These are phyloP conservation scores for Emmelina monodactyla DNA, from an alignment of 2,888 invertebrate genomes.

Conservation along the genomic window DNA sequence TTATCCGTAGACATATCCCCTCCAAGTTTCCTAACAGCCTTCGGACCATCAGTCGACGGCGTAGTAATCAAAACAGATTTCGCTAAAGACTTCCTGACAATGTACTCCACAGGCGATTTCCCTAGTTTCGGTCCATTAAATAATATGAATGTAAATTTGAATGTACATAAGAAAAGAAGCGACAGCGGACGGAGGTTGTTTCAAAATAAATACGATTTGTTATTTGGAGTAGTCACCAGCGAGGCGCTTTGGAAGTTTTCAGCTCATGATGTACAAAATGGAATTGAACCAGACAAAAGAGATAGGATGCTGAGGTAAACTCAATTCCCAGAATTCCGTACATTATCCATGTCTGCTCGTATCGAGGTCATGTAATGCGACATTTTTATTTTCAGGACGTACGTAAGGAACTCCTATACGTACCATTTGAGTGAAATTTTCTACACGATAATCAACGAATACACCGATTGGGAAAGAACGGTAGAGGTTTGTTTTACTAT, in stretches of 20 bases:
- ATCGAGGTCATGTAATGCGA: no score
- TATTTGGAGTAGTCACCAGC: slow-evolving; percentile 91
- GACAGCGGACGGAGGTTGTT: slow-evolving; percentile 68
- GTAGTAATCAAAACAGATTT: slow-evolving; percentile 91
- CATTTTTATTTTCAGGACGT: slow-evolving; percentile 80
- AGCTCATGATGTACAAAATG: slow-evolving; percentile 81
- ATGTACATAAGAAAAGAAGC: slow-evolving; percentile 68
- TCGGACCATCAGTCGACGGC: slow-evolving; percentile 93
- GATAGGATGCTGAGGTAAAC: slow-evolving; percentile 77
- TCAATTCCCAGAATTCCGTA: no score
- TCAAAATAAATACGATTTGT: slow-evolving; percentile 78
- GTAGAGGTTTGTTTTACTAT: slow-evolving; percentile 65
- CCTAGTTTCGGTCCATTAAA: slow-evolving; percentile 69
- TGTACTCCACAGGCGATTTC: slow-evolving; percentile 71
- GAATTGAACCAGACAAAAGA: slow-evolving; percentile 86
- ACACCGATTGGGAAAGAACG: slow-evolving; percentile 96
- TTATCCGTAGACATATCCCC: slow-evolving; percentile 79
- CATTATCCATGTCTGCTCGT: no score
- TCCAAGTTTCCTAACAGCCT: slow-evolving; percentile 84
- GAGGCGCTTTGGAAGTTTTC: slow-evolving; percentile 94
- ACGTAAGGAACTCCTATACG: slow-evolving; percentile 93
- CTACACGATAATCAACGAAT: slow-evolving; percentile 95
- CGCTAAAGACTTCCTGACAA: slow-evolving; percentile 79
- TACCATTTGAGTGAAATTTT: slow-evolving; percentile 97
- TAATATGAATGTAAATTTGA: slow-evolving; percentile 58